phyloP scores from a whole-genome alignment of 2,797 vertebrate genomes.

The Xiphorhynchus erythropygius region DNA sequence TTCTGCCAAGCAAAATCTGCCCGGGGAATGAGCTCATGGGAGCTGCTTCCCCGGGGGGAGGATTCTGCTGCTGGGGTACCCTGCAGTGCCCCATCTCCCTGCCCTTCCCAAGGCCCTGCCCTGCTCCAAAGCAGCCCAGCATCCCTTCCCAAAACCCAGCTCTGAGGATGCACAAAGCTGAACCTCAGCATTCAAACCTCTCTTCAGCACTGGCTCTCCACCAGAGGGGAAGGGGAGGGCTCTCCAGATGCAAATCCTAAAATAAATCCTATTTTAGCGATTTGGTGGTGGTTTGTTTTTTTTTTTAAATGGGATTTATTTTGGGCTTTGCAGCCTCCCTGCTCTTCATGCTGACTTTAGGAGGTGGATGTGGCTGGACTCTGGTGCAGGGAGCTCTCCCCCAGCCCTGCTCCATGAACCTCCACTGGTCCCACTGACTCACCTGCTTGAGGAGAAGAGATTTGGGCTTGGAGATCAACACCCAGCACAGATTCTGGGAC shows the following conservation, averaged over 20 bases:
- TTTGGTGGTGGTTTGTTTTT: too few relatives aligned
- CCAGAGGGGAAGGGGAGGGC: neutral
- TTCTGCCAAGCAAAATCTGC: slow-evolving; percentile 39
- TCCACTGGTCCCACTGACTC: neutral
- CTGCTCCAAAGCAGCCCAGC: neutral
- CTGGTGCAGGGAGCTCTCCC: neutral
- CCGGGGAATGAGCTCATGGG: neutral
- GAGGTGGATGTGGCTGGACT: neutral
- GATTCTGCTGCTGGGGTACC: neutral
- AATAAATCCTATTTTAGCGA: neutral
- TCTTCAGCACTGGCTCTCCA: neutral
- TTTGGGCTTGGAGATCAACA: neutral
- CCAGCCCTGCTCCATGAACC: rapidly evolving
- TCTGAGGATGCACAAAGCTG: neutral
- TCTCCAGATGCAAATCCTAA: neutral
- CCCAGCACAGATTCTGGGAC: rapidly evolving
- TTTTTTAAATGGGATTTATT: neutral
- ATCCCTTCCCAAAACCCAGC: neutral
- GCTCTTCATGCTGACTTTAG: neutral
- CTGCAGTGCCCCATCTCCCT: neutral
- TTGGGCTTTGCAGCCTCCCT: neutral
- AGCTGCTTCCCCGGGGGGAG: neutral
- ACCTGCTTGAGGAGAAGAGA: neutral
- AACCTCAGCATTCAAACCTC: neutral
- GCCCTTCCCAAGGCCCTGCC: neutral